Evolutionary conservation across 92 coral and sea anemone genomes (phyloP), one percentile per base, ranked within the genome.

Genomic region (Epizoanthus stellaris): DNA sequence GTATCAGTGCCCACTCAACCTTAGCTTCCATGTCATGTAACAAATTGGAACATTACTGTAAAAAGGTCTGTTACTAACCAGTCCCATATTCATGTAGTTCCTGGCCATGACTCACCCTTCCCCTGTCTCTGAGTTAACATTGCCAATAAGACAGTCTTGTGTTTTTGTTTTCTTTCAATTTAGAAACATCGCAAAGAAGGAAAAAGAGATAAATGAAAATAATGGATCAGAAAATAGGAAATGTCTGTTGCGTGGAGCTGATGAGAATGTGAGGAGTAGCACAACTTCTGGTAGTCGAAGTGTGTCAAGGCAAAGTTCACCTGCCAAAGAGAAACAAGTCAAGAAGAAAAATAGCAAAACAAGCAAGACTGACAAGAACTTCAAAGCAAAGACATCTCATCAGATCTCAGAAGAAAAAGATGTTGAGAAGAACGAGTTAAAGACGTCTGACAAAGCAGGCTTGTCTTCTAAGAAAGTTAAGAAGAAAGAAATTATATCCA

Each of bases 151-250:
- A 66, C 15, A 23, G 15, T 10, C 70, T 5, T 30, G 4, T 45
- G 5, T 10, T 13, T 79, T 4, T 10, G 57, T 11, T 3, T 10
- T 40, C 1, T 6, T 12, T 20, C 39, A 38, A 45, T 85, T 53
- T 57, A 72, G 75, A 54, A 62, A 49, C 53, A 17, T 62, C 20
- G 63, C 73, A 25, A 81, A 89, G 76, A 85, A 80, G 61, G 47
- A 56, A 53, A 89, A 89, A 40, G 82, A 77, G 16, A 36, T 47
- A 23, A 80, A 42, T 70, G 84, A 56, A 56, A 80, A 73, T 66
- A 62, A 72, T 54, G 86, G 86, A 79, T 66, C 40, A 72, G 82
- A 85, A 85, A 89, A 80, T 56, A 85, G 80, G 85, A 20, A 53
- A 36, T 54, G 16, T 54, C 17, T 53, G 56, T 13, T 20, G 36